phyloP scores from a whole-genome alignment of 2,888 invertebrate genomes.

The Pediacus dermestoides region DNA sequence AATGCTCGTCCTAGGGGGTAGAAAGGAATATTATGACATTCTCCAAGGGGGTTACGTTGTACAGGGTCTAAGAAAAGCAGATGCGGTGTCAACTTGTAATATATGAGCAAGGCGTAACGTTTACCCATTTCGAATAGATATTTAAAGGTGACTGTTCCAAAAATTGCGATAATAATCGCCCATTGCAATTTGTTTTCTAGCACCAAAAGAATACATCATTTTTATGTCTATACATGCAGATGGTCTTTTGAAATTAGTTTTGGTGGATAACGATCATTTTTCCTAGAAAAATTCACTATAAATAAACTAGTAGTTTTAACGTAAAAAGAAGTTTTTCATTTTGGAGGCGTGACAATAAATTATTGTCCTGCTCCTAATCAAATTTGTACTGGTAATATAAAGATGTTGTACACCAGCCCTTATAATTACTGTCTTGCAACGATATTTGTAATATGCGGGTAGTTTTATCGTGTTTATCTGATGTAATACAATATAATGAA shows the following conservation, averaged over 20 bases:
- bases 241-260: background rate
- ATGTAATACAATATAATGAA: conserved; percentile 13
- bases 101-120: conserved; percentile 36
- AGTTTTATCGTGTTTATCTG: conserved; percentile 12
- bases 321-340: too few species aligned
- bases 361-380: too few species aligned
- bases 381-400: too few species aligned
- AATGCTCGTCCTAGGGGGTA: conserved; percentile 41
- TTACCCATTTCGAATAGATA: conserved; percentile 21
- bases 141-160: conserved; percentile 29
- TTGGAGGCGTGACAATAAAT: too few species aligned
- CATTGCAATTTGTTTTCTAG: conserved; percentile 11
- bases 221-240: too few species aligned
- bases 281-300: too few species aligned
- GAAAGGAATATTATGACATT: conserved; percentile 48
- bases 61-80: conserved; percentile 32
- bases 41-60: conserved; percentile 39
- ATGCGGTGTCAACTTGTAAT: conserved; percentile 38
- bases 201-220: too few species aligned
- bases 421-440: too few species aligned
- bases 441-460: conserved; percentile 14
- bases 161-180: conserved; percentile 31
- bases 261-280: conserved; percentile 2
- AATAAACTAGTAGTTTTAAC: too few species aligned
- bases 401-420: too few species aligned